phyloP scores from a whole-genome alignment of 2,797 vertebrate genomes.

The Enteromius afrohamiltoni region DNA sequence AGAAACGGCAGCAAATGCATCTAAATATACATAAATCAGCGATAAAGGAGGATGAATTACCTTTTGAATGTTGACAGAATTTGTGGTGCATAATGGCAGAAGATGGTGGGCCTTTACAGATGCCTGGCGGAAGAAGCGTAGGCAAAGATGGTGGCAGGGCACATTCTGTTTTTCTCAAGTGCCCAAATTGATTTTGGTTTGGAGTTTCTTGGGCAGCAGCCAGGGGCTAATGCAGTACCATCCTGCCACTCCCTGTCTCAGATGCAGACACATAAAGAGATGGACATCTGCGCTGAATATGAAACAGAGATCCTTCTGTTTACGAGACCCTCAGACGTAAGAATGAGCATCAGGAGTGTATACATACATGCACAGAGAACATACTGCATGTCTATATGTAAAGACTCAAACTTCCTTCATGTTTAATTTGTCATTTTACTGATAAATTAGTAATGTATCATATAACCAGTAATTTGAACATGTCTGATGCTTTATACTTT shows the following conservation, averaged over 20 bases:
- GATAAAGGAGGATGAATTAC: neutral
- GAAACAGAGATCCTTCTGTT: slow-evolving; percentile 19
- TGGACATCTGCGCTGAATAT: slow-evolving; percentile 51
- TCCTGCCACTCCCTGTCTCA: slow-evolving; percentile 61
- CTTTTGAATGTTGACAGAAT: neutral
- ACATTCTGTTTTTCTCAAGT: slow-evolving; percentile 56
- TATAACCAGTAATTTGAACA: neutral
- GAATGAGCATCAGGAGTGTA: neutral
- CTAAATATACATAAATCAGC: neutral
- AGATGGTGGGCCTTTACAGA: neutral
- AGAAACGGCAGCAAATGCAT: neutral
- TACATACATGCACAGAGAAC: neutral
- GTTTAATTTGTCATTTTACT: neutral
- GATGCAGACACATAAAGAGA: slow-evolving; percentile 49
- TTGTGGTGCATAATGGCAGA: slow-evolving; percentile 1
- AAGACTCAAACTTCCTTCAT: neutral
- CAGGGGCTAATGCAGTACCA: slow-evolving; percentile 77
- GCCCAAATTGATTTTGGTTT: slow-evolving; percentile 61
- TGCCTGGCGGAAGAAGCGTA: slow-evolving; percentile 21
- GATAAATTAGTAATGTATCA: neutral
- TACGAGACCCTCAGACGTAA: neutral
- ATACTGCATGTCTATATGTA: neutral
- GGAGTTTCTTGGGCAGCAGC: slow-evolving; percentile 68
- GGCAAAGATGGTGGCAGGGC: slow-evolving; percentile 37
- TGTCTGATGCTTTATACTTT: neutral